phyloP scores from a whole-genome alignment of 2,113 vertebrate species.

The Atrichornis clamosus region DNA sequence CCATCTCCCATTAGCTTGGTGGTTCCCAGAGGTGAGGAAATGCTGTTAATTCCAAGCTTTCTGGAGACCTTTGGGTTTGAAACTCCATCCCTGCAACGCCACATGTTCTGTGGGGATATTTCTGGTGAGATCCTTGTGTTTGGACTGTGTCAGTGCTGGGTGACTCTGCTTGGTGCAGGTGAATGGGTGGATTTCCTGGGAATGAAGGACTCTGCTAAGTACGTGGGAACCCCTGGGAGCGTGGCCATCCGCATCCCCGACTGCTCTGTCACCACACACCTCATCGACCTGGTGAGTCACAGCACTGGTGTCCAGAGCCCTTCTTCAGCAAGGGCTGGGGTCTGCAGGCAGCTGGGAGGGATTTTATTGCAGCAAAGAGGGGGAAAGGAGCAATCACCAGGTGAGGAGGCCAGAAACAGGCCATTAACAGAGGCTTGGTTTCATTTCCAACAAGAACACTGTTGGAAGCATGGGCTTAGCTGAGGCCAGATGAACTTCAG shows the following conservation, averaged over 20 bases:
- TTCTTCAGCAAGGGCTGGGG: neutral
- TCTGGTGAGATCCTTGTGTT: rapidly evolving
- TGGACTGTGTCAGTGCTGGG: rapidly evolving
- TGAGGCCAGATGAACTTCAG: neutral
- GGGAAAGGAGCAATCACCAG: neutral
- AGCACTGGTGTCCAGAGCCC: rapidly evolving
- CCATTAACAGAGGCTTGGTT: neutral
- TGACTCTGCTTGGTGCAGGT: constrained; percentile 62
- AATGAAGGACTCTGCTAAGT: constrained; percentile 81
- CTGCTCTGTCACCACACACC: constrained; percentile 85
- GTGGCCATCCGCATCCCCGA: constrained; percentile 86
- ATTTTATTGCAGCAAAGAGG: neutral
- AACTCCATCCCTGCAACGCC: neutral
- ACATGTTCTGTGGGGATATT: rapidly evolving
- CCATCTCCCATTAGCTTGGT: constrained; percentile 91
- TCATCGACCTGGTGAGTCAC: constrained; percentile 80
- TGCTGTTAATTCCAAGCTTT: neutral
- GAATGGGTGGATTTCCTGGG: constrained; percentile 86
- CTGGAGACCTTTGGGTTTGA: neutral
- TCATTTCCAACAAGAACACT: neutral
- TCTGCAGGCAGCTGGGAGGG: neutral
- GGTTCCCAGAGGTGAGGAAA: constrained; percentile 81
- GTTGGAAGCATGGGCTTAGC: neutral
- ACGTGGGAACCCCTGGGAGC: constrained; percentile 85
- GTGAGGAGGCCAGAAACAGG: neutral